A percentile compares a stretch with the other conserved stretches of the same genome.
These are phyloP conservation scores for Protobothrops flavoviridis DNA, from an alignment of 2,113 vertebrate species.

Conservation along the genomic window DNA sequence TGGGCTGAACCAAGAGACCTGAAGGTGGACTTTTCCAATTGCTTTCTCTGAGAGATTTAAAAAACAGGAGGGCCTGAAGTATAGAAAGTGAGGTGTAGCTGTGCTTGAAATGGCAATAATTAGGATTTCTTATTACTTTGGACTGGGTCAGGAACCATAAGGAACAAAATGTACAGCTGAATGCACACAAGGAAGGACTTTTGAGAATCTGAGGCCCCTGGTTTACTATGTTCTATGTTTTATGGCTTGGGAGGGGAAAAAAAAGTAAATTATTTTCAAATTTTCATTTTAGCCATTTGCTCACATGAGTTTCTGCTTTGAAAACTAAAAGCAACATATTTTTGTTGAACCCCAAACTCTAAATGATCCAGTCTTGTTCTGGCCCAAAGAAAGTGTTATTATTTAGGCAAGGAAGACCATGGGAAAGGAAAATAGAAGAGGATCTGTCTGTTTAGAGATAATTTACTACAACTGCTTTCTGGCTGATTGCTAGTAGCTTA, in stretches of 20 bases:
- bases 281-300: not conserved
- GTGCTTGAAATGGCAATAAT: not conserved
- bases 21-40: not conserved
- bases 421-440: not conserved
- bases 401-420: slow-evolving; percentile 6
- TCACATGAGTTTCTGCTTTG: not conserved
- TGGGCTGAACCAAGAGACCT: not conserved
- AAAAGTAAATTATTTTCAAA: not conserved
- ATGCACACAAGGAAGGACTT: not conserved
- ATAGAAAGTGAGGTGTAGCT: not conserved
- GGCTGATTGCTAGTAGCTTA: slow-evolving; percentile 13
- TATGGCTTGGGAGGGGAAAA: not conserved
- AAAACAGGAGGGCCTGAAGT: not conserved
- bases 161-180: not conserved
- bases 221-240: not conserved
- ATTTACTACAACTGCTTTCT: not conserved
- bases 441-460: not conserved
- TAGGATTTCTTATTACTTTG: not conserved
- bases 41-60: not conserved
- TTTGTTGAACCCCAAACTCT: slow-evolving; percentile 16
- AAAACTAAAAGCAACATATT: not conserved
- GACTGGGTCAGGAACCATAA: not conserved
- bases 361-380: not conserved
- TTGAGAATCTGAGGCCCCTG: not conserved
- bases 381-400: not conserved